phyloP scores from a whole-genome alignment of 2,113 vertebrate genomes.

The Tychaedon coryphoeus region DNA sequence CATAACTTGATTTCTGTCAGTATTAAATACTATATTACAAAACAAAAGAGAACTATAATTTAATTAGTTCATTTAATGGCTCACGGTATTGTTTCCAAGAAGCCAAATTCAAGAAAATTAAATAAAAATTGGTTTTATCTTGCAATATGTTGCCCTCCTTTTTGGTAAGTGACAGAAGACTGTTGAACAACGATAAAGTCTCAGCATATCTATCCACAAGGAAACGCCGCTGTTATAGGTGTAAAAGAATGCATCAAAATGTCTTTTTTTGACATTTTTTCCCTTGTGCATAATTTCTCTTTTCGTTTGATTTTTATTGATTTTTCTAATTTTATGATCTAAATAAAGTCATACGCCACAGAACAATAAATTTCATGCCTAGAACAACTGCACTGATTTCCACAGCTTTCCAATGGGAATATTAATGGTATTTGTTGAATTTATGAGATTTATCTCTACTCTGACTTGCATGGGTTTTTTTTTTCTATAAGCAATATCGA shows the following conservation, averaged over 20 bases:
- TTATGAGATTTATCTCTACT: not conserved
- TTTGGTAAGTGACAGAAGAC: not conserved
- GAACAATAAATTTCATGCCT: not conserved
- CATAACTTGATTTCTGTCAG: not conserved
- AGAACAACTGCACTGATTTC: not conserved
- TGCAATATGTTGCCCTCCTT: not conserved
- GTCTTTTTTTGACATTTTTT: not conserved
- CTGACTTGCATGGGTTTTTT: not conserved
- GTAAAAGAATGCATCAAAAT: not conserved
- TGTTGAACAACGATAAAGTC: not conserved
- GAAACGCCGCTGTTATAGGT: not conserved
- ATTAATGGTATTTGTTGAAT: not conserved
- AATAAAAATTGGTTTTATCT: not conserved
- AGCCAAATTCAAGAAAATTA: not conserved
- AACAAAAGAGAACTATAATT: not conserved
- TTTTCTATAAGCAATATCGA: rapidly evolving
- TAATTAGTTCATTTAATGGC: not conserved
- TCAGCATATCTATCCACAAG: not conserved
- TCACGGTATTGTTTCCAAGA: not conserved
- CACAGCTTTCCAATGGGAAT: not conserved
- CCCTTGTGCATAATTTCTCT: not conserved
- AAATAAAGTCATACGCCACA: not conserved
- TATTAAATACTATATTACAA: not conserved
- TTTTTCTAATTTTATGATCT: not conserved
- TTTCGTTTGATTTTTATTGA: not conserved